Base-by-base conservation (phyloP, 1,140 invertebrate genomes). In the Sipha flava region DNA sequence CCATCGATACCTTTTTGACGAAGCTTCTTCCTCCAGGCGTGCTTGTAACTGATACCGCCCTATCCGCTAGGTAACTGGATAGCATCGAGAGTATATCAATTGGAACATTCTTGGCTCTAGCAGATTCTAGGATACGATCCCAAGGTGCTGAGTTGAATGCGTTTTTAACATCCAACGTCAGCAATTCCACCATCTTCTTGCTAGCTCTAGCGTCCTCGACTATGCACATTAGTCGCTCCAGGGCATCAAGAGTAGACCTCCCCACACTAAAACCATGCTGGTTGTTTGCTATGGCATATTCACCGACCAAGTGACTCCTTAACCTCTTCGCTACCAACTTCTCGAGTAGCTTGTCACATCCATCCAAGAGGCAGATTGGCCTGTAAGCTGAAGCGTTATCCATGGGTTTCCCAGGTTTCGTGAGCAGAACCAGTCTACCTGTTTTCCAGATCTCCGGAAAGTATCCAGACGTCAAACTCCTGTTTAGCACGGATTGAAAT, bases 351-450 rank as follows among this genome's bases (percentile, higher is more conserved):
- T 79, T 79, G 1, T 34, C 52, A 4, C 29, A 10, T 1, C 1
- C 37, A 9, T 31, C n/a, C 1, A 57, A 31, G 1, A 77, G n/a
- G 12, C 47, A 77, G 14, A 77, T 77, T 6, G 72, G 47, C 16
- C 72, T n/a, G 29, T 77, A 77, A 2, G 72, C 5, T 84, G 81
- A 52, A 80, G 43, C 68, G 68, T 81, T 75, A 21, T 85, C 72
- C 57, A 81, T 40, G 31, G 82, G 81, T 83, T 85, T 85, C 6
- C 82, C 83, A 9, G 82, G 83, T 73, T 83, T 83, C 6, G 29
- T 54, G 29, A 85, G 81, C 80, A 85, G 82, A 16, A 85, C 83
- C 3, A 85, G 82, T 77, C 84, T 79, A 1, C 84, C 83, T 16
- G 83, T 79, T 80, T 86, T 86, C 84, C 84, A 86, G 26, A 1